phyloP scores from a whole-genome alignment of 2,888 invertebrate species.

The Rhagonycha fulva region DNA sequence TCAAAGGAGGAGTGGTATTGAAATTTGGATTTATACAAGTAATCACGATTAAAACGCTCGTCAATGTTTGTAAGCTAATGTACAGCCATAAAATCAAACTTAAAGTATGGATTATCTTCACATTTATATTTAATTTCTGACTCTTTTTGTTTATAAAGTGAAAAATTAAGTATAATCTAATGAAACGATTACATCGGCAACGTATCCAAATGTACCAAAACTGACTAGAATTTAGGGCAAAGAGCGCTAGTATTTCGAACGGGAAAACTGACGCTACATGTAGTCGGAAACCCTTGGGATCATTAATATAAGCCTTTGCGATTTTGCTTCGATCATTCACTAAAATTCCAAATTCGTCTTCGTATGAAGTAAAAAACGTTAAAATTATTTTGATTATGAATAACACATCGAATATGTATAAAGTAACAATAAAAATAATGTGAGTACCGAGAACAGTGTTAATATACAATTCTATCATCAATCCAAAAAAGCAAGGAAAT shows the following conservation, averaged over 20 bases:
- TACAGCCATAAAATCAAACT: constrained; percentile 18
- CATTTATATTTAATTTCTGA: constrained; percentile 34
- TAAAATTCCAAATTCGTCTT: constrained; percentile 35
- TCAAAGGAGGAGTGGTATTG: neutral
- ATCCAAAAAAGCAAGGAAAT: neutral
- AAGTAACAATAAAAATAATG: neutral
- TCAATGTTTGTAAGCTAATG: constrained; percentile 6
- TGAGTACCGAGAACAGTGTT: neutral
- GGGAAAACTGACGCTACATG: constrained; percentile 31
- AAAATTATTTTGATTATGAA: constrained; percentile 33
- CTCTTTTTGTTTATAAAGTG: constrained; percentile 17
- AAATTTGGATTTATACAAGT: constrained; percentile 1
- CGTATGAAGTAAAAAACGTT: constrained; percentile 32
- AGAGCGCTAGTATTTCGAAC: constrained; percentile 27
- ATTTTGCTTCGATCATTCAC: constrained; percentile 28
- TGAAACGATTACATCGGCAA: constrained; percentile 31
- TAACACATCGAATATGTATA: constrained; percentile 31
- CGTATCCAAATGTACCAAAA: constrained; percentile 27
- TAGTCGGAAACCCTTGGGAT: constrained; percentile 30
- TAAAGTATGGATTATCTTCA: constrained; percentile 23
- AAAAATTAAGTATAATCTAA: constrained; percentile 30
- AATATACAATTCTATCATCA: neutral
- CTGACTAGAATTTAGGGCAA: neutral
- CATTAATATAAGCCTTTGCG: constrained; percentile 24
- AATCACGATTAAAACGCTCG: constrained; percentile 11